phyloP scores from a whole-genome alignment of 2,888 invertebrate species.

The Drosophila neotestacea region DNA sequence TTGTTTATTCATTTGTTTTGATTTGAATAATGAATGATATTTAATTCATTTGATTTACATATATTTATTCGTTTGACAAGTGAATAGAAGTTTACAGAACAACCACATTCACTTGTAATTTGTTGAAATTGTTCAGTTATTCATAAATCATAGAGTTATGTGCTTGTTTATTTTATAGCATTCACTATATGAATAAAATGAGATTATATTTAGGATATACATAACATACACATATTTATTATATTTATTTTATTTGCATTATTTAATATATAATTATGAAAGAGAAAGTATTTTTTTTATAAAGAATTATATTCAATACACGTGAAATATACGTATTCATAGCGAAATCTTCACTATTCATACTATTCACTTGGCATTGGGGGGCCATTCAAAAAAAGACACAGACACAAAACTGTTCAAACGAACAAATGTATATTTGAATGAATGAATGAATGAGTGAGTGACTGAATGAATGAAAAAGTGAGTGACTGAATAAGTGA shows the following conservation, averaged over 20 bases:
- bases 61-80: neutral
- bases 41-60: neutral
- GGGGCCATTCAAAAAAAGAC: slow-evolving; percentile 1
- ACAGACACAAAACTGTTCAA: neutral
- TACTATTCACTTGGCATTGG: slow-evolving; percentile 3
- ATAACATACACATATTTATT: neutral
- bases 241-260: neutral
- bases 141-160: neutral
- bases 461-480: neutral
- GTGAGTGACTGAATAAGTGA: slow-evolving; percentile 6
- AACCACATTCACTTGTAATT: slow-evolving; percentile 5
- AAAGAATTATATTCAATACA: neutral
- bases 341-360: neutral
- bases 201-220: neutral
- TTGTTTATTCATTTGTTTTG: neutral
- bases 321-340: slow-evolving; percentile 1
- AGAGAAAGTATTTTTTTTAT: neutral
- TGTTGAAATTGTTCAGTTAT: slow-evolving; percentile 3
- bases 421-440: neutral
- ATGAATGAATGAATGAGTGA: neutral
- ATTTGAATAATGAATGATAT: neutral
- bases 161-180: too few species aligned
- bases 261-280: too few species aligned
- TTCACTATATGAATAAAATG: too few species aligned
- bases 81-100: slow-evolving; percentile 5